Conservation (phyloP, 2,113 vertebrate genomes). For the Nothoprocta pentlandii region DNA sequence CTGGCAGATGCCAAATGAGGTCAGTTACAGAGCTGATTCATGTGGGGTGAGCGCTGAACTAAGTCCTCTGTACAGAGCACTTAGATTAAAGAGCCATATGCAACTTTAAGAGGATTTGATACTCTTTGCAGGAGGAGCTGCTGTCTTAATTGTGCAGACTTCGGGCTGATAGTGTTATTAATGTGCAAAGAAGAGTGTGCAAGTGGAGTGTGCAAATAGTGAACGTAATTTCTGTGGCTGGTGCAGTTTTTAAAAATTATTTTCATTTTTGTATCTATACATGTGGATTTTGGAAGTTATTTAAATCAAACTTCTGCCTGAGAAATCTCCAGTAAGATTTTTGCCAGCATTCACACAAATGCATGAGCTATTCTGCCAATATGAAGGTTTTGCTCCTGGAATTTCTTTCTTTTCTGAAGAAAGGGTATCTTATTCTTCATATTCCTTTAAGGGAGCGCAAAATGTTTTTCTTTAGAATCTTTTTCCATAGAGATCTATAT, state of each 20-base stretch:
- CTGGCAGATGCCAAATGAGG: slow-evolving; percentile 63
- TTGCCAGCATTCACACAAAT: not conserved
- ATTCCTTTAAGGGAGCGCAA: not conserved
- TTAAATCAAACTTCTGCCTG: not conserved
- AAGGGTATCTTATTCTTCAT: not conserved
- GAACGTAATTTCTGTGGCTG: not conserved
- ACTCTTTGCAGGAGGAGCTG: slow-evolving; percentile 15
- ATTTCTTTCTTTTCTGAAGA: not conserved
- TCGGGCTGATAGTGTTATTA: not conserved
- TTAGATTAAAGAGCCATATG: slow-evolving; percentile 49
- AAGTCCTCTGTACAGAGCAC: not conserved
- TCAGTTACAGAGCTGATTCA: slow-evolving; percentile 54
- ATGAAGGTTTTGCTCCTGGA: not conserved
- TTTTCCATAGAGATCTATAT: not conserved
- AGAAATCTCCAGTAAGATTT: not conserved
- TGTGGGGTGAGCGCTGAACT: not conserved
- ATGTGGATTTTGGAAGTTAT: not conserved
- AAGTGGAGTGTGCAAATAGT: not conserved
- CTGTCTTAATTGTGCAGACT: slow-evolving; percentile 40
- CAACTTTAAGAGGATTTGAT: slow-evolving; percentile 49
- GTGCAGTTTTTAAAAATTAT: not conserved
- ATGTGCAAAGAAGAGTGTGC: not conserved
- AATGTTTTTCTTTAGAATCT: not conserved
- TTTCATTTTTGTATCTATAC: not conserved
- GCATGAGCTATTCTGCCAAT: not conserved